Conservation (phyloP, 2,113 vertebrate species). For the Rhegmatorhina hoffmannsi region DNA sequence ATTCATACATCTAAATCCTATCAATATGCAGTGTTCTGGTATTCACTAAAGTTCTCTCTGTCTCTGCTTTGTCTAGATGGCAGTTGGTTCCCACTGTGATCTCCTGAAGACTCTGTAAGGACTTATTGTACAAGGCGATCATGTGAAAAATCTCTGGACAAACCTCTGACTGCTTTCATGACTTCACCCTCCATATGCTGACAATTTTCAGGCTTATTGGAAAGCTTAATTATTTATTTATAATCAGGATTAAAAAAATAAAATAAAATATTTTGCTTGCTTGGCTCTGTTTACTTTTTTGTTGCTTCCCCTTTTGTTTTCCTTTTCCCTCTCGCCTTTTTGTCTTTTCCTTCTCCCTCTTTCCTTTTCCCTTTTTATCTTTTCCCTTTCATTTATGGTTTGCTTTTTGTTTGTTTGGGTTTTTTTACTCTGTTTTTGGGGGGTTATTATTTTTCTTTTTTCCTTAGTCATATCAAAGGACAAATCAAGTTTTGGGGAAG, state of each 20-base stretch:
- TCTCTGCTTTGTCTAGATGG: not conserved
- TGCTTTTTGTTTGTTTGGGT: not conserved
- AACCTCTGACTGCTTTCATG: not conserved
- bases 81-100: not conserved
- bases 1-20: not conserved
- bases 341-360: fast-evolving
- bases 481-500: not conserved
- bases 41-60: not conserved
- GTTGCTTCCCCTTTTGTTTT: not conserved
- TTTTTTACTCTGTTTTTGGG: too few species aligned
- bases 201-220: not conserved
- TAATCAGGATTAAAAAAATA: not conserved
- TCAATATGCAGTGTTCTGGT: not conserved
- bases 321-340: fast-evolving
- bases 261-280: not conserved
- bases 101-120: not conserved
- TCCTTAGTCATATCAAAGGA: not conserved
- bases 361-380: fast-evolving
- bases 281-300: not conserved
- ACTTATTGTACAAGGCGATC: not conserved
- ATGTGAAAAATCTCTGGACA: not conserved
- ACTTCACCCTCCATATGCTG: not conserved
- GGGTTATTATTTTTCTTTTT: too few species aligned
- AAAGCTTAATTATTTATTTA: not conserved
- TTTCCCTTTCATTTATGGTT: too few species aligned